phyloP scores from a whole-genome alignment of 2,113 vertebrate genomes.

The Thermophis baileyi region DNA sequence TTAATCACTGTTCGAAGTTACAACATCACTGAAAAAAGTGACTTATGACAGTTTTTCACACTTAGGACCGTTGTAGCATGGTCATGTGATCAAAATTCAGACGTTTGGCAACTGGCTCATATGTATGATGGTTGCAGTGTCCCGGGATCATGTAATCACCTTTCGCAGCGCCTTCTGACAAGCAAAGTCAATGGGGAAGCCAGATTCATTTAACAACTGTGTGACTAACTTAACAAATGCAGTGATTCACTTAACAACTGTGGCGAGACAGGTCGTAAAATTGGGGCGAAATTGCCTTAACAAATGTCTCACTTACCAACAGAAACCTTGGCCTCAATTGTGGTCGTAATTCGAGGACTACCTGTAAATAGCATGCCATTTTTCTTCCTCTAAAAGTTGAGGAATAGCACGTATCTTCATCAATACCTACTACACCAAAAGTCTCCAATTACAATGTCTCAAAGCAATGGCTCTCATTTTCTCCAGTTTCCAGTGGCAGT shows the following conservation, averaged over 20 bases:
- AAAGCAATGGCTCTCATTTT: slow-evolving; percentile 46
- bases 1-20: too few species aligned
- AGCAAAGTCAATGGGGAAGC: too few species aligned
- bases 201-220: neutral
- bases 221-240: neutral
- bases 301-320: neutral
- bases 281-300: neutral
- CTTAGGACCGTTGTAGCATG: too few species aligned
- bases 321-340: neutral
- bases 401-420: neutral
- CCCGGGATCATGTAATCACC: too few species aligned
- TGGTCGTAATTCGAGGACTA: neutral
- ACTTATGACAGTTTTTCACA: too few species aligned
- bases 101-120: too few species aligned
- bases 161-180: neutral
- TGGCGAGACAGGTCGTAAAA: neutral
- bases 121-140: too few species aligned
- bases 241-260: neutral
- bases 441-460: slow-evolving; percentile 16
- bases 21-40: too few species aligned
- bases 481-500: slow-evolving; percentile 47
- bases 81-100: neutral
- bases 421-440: slow-evolving; percentile 27
- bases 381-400: neutral
- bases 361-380: slow-evolving; percentile 1